Conservation (phyloP, 2,888 invertebrate species). For the Nezara viridula region DNA sequence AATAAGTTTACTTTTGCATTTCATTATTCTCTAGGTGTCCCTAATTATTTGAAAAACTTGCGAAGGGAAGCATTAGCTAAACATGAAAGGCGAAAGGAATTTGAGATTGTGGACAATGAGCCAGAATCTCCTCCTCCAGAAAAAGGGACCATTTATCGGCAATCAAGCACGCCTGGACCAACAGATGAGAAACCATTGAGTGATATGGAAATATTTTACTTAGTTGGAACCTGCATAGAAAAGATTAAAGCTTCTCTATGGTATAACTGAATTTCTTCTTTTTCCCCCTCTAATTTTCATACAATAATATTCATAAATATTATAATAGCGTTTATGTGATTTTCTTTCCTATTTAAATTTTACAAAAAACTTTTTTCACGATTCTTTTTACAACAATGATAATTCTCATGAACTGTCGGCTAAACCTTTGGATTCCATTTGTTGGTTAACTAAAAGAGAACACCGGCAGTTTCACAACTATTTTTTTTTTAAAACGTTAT, state of each 20-base stretch:
- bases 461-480: too few species aligned
- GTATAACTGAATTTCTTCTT: not conserved
- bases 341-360: too few species aligned
- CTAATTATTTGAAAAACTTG: conserved; percentile 53
- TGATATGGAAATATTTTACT: conserved; percentile 5
- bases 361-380: too few species aligned
- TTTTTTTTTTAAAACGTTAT: too few species aligned
- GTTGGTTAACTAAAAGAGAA: too few species aligned
- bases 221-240: conserved; percentile 16
- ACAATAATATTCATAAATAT: too few species aligned
- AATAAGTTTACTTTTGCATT: not conserved
- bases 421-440: too few species aligned
- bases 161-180: not conserved
- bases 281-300: not conserved
- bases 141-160: not conserved
- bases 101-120: not conserved
- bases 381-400: too few species aligned
- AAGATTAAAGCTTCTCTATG: conserved; percentile 51
- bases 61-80: conserved; percentile 48
- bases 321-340: too few species aligned
- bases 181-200: not conserved
- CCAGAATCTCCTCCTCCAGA: conserved; percentile 38
- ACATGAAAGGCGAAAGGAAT: not conserved
- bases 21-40: conserved; percentile 48
- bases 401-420: too few species aligned